A percentile compares a stretch with the other conserved stretches of the same genome.
These are phyloP conservation scores for Ichneumon xanthorius DNA, from an alignment of 2,888 invertebrate species.

Conservation along the genomic window DNA sequence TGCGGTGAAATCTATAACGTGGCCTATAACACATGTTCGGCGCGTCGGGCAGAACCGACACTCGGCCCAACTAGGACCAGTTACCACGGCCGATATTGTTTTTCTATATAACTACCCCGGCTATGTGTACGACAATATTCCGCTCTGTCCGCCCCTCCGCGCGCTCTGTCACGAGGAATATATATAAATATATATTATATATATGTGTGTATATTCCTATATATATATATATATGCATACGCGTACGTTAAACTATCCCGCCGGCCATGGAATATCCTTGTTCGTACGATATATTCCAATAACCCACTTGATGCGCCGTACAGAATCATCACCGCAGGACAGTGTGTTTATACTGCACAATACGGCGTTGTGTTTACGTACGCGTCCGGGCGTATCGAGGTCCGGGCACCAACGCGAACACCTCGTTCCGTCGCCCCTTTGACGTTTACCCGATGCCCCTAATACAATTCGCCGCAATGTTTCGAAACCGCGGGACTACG, in stretches of 20 bases:
- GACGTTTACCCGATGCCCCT: conserved; percentile 64
- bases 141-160: not conserved
- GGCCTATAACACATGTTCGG: conserved; percentile 8
- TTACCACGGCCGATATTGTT: conserved; percentile 49
- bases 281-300: conserved; percentile 38
- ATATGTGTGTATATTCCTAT: not conserved
- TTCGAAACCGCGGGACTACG: conserved; percentile 50
- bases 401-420: conserved; percentile 44
- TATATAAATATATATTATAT: not conserved
- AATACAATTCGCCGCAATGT: conserved; percentile 61
- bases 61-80: conserved; percentile 13
- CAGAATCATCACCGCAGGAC: conserved; percentile 9
- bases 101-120: conserved; percentile 8
- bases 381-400: conserved; percentile 33
- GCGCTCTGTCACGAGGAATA: not conserved
- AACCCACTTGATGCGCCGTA: conserved; percentile 44
- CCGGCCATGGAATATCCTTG: conserved; percentile 14
- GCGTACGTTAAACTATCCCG: too few relatives aligned
- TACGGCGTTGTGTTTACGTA: not conserved
- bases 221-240: not conserved
- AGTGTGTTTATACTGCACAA: not conserved
- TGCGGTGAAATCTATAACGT: too few relatives aligned
- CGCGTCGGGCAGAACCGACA: conserved; percentile 15
- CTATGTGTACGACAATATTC: conserved; percentile 21
- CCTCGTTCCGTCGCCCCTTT: conserved; percentile 62